These are phyloP conservation scores for Lasioglossum leucozonium DNA, from an alignment of 2,888 invertebrate species.

Conservation along the genomic window DNA sequence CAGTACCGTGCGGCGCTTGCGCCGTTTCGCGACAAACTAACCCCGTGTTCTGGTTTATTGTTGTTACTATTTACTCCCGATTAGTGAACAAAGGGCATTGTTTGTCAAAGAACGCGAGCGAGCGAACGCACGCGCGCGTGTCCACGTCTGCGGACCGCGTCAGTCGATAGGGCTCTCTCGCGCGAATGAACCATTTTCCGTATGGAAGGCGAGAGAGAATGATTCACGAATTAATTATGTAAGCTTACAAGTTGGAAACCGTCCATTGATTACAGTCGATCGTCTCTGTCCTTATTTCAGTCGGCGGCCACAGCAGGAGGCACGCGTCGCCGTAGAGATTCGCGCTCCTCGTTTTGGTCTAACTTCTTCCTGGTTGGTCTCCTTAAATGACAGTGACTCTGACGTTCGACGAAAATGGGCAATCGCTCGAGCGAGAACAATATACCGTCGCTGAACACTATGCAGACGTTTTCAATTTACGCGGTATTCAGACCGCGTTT, in stretches of 20 bases:
- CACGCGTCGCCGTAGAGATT: slow-evolving; percentile 42
- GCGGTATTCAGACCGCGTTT: slow-evolving; percentile 39
- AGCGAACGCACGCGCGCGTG: neutral
- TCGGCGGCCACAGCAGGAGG: slow-evolving; percentile 48
- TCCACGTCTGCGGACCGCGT: neutral
- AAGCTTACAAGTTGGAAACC: slow-evolving; percentile 62
- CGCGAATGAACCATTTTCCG: neutral
- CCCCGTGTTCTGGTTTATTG: slow-evolving; percentile 7
- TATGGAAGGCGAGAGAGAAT: neutral
- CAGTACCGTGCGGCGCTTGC: slow-evolving; percentile 60
- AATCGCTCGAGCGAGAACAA: slow-evolving; percentile 58
- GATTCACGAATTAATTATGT: slow-evolving; percentile 55
- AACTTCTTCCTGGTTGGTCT: slow-evolving; percentile 50
- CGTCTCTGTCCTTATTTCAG: slow-evolving; percentile 45
- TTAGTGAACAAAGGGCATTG: slow-evolving; percentile 24
- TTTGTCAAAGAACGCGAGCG: neutral
- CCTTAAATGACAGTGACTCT: slow-evolving; percentile 39
- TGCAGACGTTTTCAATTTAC: slow-evolving; percentile 39
- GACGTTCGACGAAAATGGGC: slow-evolving; percentile 37
- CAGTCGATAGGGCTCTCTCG: neutral
- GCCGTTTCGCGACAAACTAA: slow-evolving; percentile 43
- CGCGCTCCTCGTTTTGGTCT: slow-evolving; percentile 27
- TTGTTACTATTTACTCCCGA: slow-evolving; percentile 30
- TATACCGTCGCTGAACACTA: slow-evolving; percentile 30
- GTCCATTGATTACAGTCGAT: slow-evolving; percentile 52